phyloP scores from a whole-genome alignment of 2,113 vertebrate genomes.

The Apteryx mantelli region DNA sequence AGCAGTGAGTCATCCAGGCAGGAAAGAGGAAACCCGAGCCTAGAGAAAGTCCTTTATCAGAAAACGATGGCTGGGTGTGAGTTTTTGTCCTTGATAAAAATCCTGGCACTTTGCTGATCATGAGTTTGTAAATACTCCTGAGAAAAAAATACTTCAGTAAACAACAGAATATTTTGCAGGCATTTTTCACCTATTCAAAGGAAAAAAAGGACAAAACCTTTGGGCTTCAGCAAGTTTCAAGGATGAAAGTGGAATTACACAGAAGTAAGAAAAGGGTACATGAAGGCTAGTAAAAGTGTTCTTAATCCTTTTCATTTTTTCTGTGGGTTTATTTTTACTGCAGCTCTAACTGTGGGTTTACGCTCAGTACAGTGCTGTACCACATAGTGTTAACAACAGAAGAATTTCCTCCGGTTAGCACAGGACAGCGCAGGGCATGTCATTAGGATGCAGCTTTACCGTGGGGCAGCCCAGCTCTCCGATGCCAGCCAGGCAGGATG shows the following conservation, averaged over 20 bases:
- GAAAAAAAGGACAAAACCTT: background rate
- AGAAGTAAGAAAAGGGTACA: background rate
- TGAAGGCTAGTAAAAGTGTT: background rate
- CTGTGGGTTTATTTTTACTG: background rate
- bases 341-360: background rate
- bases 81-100: conserved; percentile 10
- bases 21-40: conserved; percentile 13
- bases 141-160: background rate
- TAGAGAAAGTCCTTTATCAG: conserved; percentile 31
- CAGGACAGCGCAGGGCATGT: too few relatives aligned
- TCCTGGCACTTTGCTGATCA: conserved; percentile 28
- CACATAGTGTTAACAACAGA: too few relatives aligned
- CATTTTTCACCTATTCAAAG: background rate
- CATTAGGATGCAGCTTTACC: too few relatives aligned
- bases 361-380: too few relatives aligned
- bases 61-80: background rate
- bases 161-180: background rate
- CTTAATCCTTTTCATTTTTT: background rate
- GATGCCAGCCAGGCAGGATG: too few relatives aligned
- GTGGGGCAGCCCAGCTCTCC: too few relatives aligned
- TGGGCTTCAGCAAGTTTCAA: background rate
- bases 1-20: conserved; percentile 23
- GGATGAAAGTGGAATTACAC: background rate
- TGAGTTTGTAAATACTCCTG: background rate
- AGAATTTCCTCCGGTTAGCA: too few relatives aligned